Base-by-base conservation (phyloP, 2,888 invertebrate genomes). In the Tenthredo mesomela region DNA sequence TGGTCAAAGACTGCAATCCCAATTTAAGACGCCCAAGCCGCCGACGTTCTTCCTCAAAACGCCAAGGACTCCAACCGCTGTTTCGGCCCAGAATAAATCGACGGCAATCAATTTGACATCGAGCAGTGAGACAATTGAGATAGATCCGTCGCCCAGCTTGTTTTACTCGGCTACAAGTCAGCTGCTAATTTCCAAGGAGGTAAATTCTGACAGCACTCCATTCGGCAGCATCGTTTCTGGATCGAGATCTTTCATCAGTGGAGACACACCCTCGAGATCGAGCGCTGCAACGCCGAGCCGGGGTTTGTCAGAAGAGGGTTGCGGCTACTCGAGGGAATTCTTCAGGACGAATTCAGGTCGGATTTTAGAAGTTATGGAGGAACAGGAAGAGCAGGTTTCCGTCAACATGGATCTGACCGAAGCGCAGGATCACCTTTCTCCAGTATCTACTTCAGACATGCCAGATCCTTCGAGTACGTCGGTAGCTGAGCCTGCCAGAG, bases 41-140 rank as follows among this genome's bases (percentile, higher is more conserved):
- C 88, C 90, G 18, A 86, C 87, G 85, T 89, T 89, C 67, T 86
- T 85, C 0, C 78, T 90, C 1, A 92, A 91, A 85, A 91, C 90
- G 0, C 90, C 91, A 1, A 82, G 37, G 25, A 61, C 80, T 15
- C 40, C 65, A 15, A 21, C 77, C 7, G 54, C 54, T 10, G 18
- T 12, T 77, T 37, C 37, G 12, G 58, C 61, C 9, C 18, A 29
- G 15, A 77, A 77, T n/a, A 77, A 54, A 18, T 77, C 54, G 43
- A 12, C 71, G 5, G 12, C 29, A 29, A 50, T 75, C 25, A 77
- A 50, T 7, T 21, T 21, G 58, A 80, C 37, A 5, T 40, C 25
- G 10, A 47, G 15, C 58, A 37, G 37, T 37, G 61, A 37, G 21
- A 58, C 58, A 43, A 21, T 67, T 18, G 82, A 82, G 6, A 33